phyloP scores from a whole-genome alignment of 2,888 invertebrate genomes.

The Anodontia alba region DNA sequence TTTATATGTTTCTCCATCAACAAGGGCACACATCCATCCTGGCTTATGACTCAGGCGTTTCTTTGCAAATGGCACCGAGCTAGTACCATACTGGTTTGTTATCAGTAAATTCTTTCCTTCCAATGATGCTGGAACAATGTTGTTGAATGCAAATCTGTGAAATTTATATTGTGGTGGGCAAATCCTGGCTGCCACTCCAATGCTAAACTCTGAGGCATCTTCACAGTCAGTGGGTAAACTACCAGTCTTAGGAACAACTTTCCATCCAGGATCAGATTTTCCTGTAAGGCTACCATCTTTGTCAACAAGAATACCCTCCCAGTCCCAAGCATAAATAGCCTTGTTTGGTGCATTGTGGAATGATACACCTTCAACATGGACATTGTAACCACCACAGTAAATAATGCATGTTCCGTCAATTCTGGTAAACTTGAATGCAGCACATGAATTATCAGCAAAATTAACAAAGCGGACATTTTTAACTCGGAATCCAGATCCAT shows the following conservation, averaged over 20 bases:
- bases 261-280: conserved; percentile 40
- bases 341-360: conserved; percentile 73
- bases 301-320: conserved; percentile 75
- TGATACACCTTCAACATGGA: conserved; percentile 53
- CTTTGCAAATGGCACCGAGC: conserved; percentile 59
- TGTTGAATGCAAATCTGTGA: conserved; percentile 79
- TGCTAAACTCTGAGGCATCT: conserved; percentile 36
- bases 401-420: conserved; percentile 72
- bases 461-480: conserved; percentile 62
- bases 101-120: conserved; percentile 69
- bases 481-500: conserved; percentile 72
- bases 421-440: conserved; percentile 65
- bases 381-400: conserved; percentile 75
- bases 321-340: conserved; percentile 64
- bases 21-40: conserved; percentile 79
- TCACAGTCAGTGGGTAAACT: conserved; percentile 61
- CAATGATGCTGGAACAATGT: conserved; percentile 68
- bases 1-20: conserved; percentile 62
- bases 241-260: conserved; percentile 70
- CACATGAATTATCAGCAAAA: conserved; percentile 49
- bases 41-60: conserved; percentile 78
- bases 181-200: conserved; percentile 53
- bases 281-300: conserved; percentile 78
- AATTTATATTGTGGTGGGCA: conserved; percentile 72
- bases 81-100: conserved; percentile 72